Conservation (phyloP, 2,888 invertebrate genomes). For the Andrena camellia region DNA sequence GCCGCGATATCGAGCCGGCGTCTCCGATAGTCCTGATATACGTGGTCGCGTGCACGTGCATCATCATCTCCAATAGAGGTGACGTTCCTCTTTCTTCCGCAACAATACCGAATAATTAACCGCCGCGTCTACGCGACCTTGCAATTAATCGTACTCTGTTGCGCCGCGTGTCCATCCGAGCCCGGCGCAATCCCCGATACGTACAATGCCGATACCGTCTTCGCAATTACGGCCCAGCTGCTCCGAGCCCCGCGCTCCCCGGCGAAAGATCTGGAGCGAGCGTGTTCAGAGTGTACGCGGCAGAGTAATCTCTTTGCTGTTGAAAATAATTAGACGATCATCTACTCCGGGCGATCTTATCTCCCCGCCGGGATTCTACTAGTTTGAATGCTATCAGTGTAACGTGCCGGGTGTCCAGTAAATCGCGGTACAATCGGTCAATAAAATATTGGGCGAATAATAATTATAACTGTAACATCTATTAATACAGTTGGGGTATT, state of each 20-base stretch:
- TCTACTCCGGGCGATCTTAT: not conserved
- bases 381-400: no score
- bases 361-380: not conserved
- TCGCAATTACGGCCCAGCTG: slow-evolving; percentile 22
- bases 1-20: slow-evolving; percentile 5
- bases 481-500: no score
- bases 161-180: slow-evolving; percentile 27
- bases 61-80: slow-evolving; percentile 25
- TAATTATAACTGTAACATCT: no score
- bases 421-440: no score
- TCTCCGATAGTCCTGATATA: slow-evolving; percentile 11
- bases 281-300: not conserved
- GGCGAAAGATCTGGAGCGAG: slow-evolving; percentile 3
- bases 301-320: no score
- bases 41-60: slow-evolving; percentile 17
- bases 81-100: slow-evolving; percentile 50
- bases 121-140: slow-evolving; percentile 61
- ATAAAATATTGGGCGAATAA: no score
- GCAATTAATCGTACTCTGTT: slow-evolving; percentile 51
- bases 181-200: slow-evolving; percentile 36
- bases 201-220: slow-evolving; percentile 17
- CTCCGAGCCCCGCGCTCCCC: slow-evolving; percentile 15
- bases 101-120: slow-evolving; percentile 59
- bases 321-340: not conserved
- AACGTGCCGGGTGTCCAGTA: no score